phyloP scores from a whole-genome alignment of 2,113 vertebrate species.

The Eubucco bourcierii region DNA sequence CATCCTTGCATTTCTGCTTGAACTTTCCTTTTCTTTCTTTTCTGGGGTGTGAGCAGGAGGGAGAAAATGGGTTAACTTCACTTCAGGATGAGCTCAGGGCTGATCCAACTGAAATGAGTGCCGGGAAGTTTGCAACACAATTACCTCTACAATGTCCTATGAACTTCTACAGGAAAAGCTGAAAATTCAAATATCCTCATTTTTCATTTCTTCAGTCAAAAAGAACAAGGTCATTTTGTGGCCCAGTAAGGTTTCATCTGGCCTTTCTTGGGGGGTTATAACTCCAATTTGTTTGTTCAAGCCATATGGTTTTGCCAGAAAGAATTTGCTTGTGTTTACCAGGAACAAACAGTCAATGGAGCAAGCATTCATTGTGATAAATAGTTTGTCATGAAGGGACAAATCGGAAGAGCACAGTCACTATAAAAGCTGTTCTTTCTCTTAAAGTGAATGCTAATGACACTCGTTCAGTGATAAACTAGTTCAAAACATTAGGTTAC shows the following conservation, averaged over 20 bases:
- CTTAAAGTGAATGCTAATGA: constrained; percentile 29
- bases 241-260: not conserved
- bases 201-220: constrained; percentile 5
- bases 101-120: not conserved
- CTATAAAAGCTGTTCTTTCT: constrained; percentile 17
- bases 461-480: constrained; percentile 4
- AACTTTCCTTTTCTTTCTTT: not conserved
- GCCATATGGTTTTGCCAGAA: constrained; percentile 34
- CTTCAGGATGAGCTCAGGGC: not conserved
- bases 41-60: not conserved
- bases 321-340: constrained; percentile 42
- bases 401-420: not conserved
- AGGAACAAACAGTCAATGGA: constrained; percentile 12
- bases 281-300: constrained; percentile 19
- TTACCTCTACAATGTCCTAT: not conserved
- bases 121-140: not conserved
- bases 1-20: not conserved
- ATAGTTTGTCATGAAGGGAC: constrained; percentile 23
- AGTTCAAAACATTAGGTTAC: constrained; percentile 10
- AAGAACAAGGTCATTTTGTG: not conserved
- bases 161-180: not conserved
- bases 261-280: not conserved
- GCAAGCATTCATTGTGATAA: constrained; percentile 27
- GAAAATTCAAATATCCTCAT: not conserved
- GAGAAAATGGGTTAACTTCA: not conserved